Base-by-base conservation (phyloP, 2,888 invertebrate species). In the Biston stratarius region DNA sequence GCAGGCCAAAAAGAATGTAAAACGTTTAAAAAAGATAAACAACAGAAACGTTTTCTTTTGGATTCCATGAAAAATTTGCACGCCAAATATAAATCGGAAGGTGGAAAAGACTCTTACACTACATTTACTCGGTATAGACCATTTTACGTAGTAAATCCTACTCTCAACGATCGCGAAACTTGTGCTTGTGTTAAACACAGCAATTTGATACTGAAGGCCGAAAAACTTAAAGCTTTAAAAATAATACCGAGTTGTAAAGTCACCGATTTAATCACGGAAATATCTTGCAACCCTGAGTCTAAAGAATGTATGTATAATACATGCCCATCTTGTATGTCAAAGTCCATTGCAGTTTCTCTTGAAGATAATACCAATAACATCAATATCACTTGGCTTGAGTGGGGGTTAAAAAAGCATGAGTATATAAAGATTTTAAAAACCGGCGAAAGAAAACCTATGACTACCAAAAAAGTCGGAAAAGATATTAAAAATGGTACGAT, bases 1-100 rank as follows among this genome's bases (percentile, higher is more conserved):
- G 69, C 69, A 49, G 69, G 69, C n/a, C 49, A 44, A 57, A 64
- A 66, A 60, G 63, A 69, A 60, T 62, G 48, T 33, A 59, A 60
- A 56, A 69, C 69, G 12, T 44, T 59, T n/a, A 62, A 66, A 33
- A 65, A 66, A 64, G 52, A 62, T 51, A 69, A 69, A 61, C 56
- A 64, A 51, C 66, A 66, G 51, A 66, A 60, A 69, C 61, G 66
- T 15, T 61, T 59, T 62, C 62, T 62, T 62, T 58, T 61, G 33
- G 60, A 67, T 57, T 56, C 63, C 49, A 56, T 67, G 60, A 49
- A 49, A 48, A 68, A 60, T 38, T 47, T 64, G 53, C 51, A 70
- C 55, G 42, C 14, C n/a, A 67, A 67, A 64, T 70, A 71, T 65
- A 68, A 57, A 71, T 47, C 47, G n/a, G 65, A 64, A 60, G 70